Percentiles rank a stretch among this genome's conserved stretches.
Conservation (phyloP, 2,888 invertebrate species). For the Protonemura montana region DNA sequence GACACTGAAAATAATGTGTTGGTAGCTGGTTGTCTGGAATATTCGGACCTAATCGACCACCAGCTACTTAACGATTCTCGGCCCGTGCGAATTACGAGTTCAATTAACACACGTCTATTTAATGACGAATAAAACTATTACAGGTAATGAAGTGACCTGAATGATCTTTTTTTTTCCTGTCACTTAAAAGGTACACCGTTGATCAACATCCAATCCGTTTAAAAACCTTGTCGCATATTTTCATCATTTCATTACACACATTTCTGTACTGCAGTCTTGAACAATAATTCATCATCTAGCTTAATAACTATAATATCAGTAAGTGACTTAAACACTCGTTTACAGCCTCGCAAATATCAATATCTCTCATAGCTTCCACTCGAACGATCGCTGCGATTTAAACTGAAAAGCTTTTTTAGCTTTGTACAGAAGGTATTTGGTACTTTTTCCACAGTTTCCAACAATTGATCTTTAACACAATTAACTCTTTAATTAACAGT, state of each 20-base stretch:
- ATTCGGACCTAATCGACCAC: too few relatives aligned
- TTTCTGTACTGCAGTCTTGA: background rate
- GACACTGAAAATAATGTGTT: too few relatives aligned
- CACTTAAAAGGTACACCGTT: too few relatives aligned
- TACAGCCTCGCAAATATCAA: conserved; percentile 2
- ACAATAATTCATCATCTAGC: background rate
- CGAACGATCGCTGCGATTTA: background rate
- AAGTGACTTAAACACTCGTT: background rate
- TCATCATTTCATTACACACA: background rate
- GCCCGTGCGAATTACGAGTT: too few relatives aligned
- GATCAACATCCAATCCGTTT: too few relatives aligned
- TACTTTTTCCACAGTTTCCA: background rate
- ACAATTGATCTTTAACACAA: background rate
- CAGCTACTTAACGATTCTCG: too few relatives aligned
- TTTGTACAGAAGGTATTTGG: background rate
- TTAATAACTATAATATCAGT: background rate
- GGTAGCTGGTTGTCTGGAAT: too few relatives aligned
- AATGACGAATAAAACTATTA: too few relatives aligned
- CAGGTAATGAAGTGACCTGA: too few relatives aligned
- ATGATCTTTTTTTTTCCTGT: too few relatives aligned
- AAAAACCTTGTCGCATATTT: background rate
- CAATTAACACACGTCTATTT: too few relatives aligned
- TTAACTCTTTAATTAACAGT: background rate
- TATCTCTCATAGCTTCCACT: background rate
- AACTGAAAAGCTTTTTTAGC: background rate